Conservation (phyloP, 2,113 vertebrate genomes). For the Castor canadensis region DNA sequence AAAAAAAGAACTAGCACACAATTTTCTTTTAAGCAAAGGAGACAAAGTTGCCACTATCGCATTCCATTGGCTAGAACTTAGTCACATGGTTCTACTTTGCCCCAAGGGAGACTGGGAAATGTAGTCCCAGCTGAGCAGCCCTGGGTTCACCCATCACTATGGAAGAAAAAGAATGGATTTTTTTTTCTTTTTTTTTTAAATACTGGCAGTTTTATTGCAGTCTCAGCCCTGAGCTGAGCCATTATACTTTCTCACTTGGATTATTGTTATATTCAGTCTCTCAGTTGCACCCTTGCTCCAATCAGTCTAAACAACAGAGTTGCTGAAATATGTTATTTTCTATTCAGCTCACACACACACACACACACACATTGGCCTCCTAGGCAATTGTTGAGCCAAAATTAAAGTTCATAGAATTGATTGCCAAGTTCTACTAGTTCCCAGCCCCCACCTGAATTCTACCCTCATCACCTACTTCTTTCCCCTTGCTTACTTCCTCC, state of each 20-base stretch:
- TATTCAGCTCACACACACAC: background rate
- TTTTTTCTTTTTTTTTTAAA: background rate
- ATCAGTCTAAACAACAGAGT: background rate
- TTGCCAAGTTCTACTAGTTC: background rate
- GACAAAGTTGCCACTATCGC: no score
- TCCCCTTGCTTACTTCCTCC: background rate
- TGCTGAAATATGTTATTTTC: background rate
- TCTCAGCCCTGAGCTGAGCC: background rate
- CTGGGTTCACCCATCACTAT: background rate
- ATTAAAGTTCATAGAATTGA: background rate
- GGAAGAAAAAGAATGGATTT: background rate
- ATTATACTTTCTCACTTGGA: background rate
- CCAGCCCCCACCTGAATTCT: background rate
- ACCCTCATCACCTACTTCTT: background rate
- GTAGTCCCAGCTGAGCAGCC: background rate
- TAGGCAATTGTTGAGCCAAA: no score
- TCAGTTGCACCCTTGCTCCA: background rate
- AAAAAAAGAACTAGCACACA: background rate
- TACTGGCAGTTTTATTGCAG: background rate
- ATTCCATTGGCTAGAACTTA: background rate
- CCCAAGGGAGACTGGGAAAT: conserved; percentile 35
- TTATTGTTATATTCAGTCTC: background rate
- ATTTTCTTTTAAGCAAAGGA: background rate
- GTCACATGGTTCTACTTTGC: background rate
- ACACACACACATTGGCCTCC: no score